Evolutionary conservation across 2,888 invertebrate genomes (phyloP), one percentile per base, ranked within the genome.

Genomic region (Lottia scabra): DNA sequence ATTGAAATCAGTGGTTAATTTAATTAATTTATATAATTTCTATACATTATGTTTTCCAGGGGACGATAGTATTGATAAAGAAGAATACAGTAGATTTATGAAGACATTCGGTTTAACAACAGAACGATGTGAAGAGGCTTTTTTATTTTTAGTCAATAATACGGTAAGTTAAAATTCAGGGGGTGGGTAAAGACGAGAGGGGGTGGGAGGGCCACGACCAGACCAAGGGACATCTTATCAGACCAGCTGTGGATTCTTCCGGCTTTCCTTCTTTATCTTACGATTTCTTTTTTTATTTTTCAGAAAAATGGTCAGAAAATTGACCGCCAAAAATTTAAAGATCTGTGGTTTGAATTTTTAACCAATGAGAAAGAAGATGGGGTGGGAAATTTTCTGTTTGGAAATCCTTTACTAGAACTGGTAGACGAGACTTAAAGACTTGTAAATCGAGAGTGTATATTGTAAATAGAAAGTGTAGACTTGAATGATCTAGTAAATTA

Each of bases 271-370:
- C n/a, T n/a, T n/a, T n/a, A n/a, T n/a, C n/a, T n/a, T n/a, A n/a
- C n/a, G n/a, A n/a, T n/a, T n/a, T n/a, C n/a, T n/a, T 13, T 65
- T 2, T 46, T 38, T 30, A 56, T 8, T 43, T 45, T 72, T 10
- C 65, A 72, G 72, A 48, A 30, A 45, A 68, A 68, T 56, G 72
- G 67, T 13, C 26, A 66, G 15, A 63, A 65, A 43, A 16, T 75
- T 12, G 69, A 66, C 46, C n/a, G 43, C 12, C 44, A 48, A 8
- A 64, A 30, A 27, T 75, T 75, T 46, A 67, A 71, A 30, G 56
- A 63, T 23, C 45, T 75, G 48, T 75, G 75, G 75, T 75, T 73
- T 67, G 68, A 73, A 16, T 75, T 68, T 56, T 27, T 75, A 15
- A 74, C 71, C 15, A 71, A 68, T 45, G 71, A 71, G 38, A 48